Base-by-base conservation (phyloP, 2,888 invertebrate genomes). In the Pyrrhia umbra region DNA sequence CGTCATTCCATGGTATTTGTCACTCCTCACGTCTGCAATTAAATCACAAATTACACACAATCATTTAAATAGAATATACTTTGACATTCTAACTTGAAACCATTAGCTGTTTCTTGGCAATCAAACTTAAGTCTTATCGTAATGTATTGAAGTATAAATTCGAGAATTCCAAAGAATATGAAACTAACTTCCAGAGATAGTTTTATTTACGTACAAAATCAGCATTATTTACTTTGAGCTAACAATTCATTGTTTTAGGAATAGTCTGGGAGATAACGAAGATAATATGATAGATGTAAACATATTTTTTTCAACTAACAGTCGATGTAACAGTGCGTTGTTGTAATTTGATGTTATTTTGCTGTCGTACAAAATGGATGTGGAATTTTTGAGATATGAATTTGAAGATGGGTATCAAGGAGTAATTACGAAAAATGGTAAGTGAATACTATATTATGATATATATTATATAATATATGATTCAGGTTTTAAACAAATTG, bases 381-480 rank as follows among this genome's bases (percentile, higher is more conserved):
- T 89, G 9, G 93, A 93, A 59, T 92, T 91, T 74, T 46, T 93
- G 60, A 90, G 86, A 73, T 85, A 89, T 61, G 84, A 85, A 43
- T 93, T 87, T 59, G 88, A 90, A 79, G 90, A 93, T 77, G 90
- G 91, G 5, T 78, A 84, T 47, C 86, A 88, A 54, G 93, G 92
- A 2, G 88, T 92, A 23, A 85, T 91, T 47, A 89, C 89, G 1
- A 91, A 89, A 59, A 85, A 86, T 61, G 89, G 93, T 93, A 43
- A 91, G 93, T 84, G 1, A 2, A 34, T 34, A 34, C n/a, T n/a
- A 0, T 5, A n/a, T 34, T n/a, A 2, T 34, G 1, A 34, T 34
- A n/a, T 34, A 2, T n/a, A n/a, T n/a, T n/a, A n/a, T n/a, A n/a
- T n/a, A n/a, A n/a, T n/a, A n/a, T n/a, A n/a, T n/a, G n/a, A n/a